Evolutionary conservation across 2,113 vertebrate genomes (phyloP).

Genomic region (Ahaetulla prasina): DNA sequence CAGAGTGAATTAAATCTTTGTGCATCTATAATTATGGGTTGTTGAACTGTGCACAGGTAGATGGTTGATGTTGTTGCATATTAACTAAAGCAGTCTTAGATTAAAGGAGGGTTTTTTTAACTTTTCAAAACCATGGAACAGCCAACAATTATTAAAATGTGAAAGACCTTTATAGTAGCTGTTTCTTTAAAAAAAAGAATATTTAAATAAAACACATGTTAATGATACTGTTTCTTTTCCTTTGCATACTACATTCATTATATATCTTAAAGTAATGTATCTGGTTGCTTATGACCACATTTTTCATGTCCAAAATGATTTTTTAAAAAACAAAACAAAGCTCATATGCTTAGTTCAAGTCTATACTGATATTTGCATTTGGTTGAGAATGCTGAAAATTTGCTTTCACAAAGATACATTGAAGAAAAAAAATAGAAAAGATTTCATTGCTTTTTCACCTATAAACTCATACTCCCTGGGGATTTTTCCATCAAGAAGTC

Average conservation of each 20-base stretch:
- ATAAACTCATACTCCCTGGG: neutral
- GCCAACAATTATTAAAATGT: neutral
- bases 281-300: neutral
- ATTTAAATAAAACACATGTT: neutral
- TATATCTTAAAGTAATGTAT: neutral
- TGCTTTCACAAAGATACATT: neutral
- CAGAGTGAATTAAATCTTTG: neutral
- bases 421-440: neutral
- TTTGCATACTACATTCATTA: neutral
- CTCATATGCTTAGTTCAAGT: neutral
- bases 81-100: neutral
- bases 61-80: neutral
- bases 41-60: neutral
- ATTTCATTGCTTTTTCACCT: neutral
- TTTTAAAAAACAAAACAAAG: neutral
- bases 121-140: neutral
- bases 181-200: neutral
- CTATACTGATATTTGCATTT: neutral
- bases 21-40: neutral
- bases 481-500: neutral
- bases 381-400: neutral
- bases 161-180: neutral
- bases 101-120: neutral
- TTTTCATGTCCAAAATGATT: neutral
- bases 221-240: neutral